Evolutionary conservation across 2,888 invertebrate species (phyloP).

Genomic region (Deroplatys truncata): DNA sequence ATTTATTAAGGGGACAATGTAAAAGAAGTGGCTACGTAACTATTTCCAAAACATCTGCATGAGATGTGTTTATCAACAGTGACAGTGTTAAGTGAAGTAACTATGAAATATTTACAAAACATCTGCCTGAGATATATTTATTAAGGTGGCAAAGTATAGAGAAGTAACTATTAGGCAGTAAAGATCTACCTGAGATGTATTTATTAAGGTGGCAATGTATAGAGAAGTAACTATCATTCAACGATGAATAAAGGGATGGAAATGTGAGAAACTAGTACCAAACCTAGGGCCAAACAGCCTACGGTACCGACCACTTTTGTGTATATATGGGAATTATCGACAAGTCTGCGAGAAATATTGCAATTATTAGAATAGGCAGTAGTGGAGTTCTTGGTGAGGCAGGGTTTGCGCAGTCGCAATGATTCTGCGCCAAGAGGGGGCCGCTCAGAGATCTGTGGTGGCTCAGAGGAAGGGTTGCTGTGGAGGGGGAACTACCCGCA

Average conservation of each 20-base stretch:
- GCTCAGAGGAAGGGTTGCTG: background rate
- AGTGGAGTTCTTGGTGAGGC: background rate
- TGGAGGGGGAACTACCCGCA: constrained; percentile 7
- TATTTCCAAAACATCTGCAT: too few relatives aligned
- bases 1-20: too few relatives aligned
- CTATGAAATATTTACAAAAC: too few relatives aligned
- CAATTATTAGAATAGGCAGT: background rate
- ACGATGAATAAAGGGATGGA: background rate
- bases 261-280: background rate
- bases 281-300: background rate
- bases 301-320: background rate
- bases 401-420: background rate
- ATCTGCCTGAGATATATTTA: too few relatives aligned
- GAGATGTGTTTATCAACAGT: too few relatives aligned
- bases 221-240: too few relatives aligned
- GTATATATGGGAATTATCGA: background rate
- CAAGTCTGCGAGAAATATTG: background rate
- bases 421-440: constrained; percentile 3
- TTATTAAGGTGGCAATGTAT: too few relatives aligned
- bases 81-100: too few relatives aligned
- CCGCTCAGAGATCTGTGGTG: background rate
- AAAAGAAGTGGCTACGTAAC: too few relatives aligned
- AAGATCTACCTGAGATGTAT: too few relatives aligned
- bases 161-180: too few relatives aligned
- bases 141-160: too few relatives aligned